Conservation (phyloP, 2,888 invertebrate genomes). For the Harpalus rubripes region DNA sequence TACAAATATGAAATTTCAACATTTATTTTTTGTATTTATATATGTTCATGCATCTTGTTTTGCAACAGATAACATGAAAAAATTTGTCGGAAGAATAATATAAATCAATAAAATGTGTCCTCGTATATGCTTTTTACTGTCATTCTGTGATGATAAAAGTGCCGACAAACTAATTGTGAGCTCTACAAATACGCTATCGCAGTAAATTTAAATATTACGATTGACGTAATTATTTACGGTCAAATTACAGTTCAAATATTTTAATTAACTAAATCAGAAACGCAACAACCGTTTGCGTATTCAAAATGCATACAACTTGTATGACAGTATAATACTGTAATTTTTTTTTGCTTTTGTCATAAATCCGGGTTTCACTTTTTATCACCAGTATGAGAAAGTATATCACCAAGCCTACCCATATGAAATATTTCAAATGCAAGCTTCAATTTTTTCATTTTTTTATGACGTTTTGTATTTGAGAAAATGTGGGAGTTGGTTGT, state of each 20-base stretch:
- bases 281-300: background rate
- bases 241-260: conserved; percentile 3
- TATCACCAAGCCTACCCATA: too few relatives aligned
- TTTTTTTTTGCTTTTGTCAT: too few relatives aligned
- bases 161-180: background rate
- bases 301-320: too few relatives aligned
- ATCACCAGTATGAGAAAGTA: too few relatives aligned
- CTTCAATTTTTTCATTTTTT: too few relatives aligned
- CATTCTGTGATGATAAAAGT: background rate
- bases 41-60: background rate
- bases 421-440: too few relatives aligned
- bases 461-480: too few relatives aligned
- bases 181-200: background rate
- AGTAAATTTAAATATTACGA: conserved; percentile 7
- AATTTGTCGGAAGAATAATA: background rate
- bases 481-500: too few relatives aligned
- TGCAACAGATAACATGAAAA: background rate
- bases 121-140: background rate
- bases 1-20: too few relatives aligned
- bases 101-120: conserved; percentile 1
- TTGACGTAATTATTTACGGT: conserved; percentile 2
- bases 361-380: too few relatives aligned
- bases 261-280: background rate
- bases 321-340: too few relatives aligned
- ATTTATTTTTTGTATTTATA: too few relatives aligned